These are phyloP conservation scores for Odontocolon sp. DNA, from an alignment of 2,888 invertebrate species.

Conservation along the genomic window DNA sequence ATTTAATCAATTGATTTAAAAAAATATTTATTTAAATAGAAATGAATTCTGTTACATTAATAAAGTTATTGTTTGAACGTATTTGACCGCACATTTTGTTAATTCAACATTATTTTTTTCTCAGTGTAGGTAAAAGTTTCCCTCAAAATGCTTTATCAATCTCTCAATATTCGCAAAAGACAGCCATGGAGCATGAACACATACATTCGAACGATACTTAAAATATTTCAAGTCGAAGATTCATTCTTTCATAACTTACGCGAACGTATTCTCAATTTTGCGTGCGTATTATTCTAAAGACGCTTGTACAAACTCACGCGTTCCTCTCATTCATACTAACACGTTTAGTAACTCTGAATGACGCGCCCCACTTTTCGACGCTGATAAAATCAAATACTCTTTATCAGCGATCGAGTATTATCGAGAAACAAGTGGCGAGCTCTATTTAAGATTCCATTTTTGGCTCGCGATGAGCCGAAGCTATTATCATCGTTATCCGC, in stretches of 20 bases:
- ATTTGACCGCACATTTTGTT: too few species aligned
- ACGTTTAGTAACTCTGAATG: background rate
- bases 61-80: too few species aligned
- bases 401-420: slow-evolving; percentile 5
- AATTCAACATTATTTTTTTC: too few species aligned
- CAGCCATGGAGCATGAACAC: too few species aligned
- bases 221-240: background rate
- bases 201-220: background rate
- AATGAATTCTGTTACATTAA: too few species aligned
- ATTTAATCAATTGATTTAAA: too few species aligned
- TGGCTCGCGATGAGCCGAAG: slow-evolving; percentile 22
- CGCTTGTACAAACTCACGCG: background rate
- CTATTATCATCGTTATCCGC: slow-evolving; percentile 45
- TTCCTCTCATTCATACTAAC: background rate
- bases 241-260: background rate
- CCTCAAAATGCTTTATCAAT: too few species aligned
- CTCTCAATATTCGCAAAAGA: too few species aligned
- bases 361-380: background rate
- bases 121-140: too few species aligned
- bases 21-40: too few species aligned
- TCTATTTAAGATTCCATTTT: background rate
- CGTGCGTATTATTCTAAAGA: background rate
- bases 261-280: background rate
- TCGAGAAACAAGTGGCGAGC: background rate
- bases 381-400: background rate